A percentile compares a stretch with the other conserved stretches of the same genome.
These are phyloP conservation scores for Drosophila kuntzei DNA, from an alignment of 2,888 invertebrate genomes.

Conservation along the genomic window DNA sequence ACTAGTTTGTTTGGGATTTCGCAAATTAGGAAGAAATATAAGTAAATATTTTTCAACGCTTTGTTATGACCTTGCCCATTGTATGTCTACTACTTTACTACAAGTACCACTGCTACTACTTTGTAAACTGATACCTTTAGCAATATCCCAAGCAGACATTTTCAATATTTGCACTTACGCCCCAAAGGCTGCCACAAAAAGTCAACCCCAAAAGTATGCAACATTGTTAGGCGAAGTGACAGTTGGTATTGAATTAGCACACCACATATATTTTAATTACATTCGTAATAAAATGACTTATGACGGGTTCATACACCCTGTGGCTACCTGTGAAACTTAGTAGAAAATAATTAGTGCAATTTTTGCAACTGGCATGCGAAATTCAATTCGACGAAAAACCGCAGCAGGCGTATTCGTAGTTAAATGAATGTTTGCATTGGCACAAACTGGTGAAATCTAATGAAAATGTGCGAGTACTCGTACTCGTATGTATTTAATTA, in stretches of 20 bases:
- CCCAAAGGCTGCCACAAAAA: constrained; percentile 50
- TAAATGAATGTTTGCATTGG: constrained; percentile 12
- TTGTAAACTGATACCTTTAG: not conserved
- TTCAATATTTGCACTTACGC: constrained; percentile 19
- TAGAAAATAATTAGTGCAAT: constrained; percentile 41
- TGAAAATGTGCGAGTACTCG: constrained; percentile 35
- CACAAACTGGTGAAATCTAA: constrained; percentile 68
- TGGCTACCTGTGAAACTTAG: constrained; percentile 5
- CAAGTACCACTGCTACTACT: not conserved
- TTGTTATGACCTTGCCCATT: not conserved
- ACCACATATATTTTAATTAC: constrained; percentile 27
- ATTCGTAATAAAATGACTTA: constrained; percentile 5
- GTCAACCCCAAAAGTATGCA: constrained; percentile 56
- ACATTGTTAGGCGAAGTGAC: not conserved
- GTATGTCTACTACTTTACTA: not conserved
- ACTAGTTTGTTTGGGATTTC: not conserved
- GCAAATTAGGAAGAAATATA: no score
- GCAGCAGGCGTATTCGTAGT: constrained; percentile 1
- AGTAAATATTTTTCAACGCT: not conserved
- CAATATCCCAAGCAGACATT: not conserved
- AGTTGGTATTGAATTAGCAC: constrained; percentile 4
- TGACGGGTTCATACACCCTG: constrained; percentile 8
- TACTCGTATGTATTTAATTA: constrained; percentile 55
- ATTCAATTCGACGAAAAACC: constrained; percentile 18
- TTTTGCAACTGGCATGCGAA: constrained; percentile 28